phyloP scores from a whole-genome alignment of 1,140 invertebrate species.

The Pogonus chalceus region DNA sequence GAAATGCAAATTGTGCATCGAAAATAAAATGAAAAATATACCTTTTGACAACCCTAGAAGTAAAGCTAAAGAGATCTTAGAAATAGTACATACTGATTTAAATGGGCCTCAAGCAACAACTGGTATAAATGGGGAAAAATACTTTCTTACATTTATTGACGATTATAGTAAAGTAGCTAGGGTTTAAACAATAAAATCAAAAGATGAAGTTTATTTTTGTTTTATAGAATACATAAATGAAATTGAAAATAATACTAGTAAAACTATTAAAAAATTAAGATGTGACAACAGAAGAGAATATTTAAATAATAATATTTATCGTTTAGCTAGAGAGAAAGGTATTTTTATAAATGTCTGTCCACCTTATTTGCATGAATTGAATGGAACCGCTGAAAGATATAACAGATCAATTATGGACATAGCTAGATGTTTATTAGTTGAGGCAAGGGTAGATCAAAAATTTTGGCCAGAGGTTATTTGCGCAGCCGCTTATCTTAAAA shows the following conservation, averaged over 20 bases:
- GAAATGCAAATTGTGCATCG: too few species aligned
- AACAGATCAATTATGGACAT: constrained; percentile 26
- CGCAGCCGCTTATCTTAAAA: constrained; percentile 28
- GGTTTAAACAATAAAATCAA: too few species aligned
- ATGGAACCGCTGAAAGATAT: too few species aligned
- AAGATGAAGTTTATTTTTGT: too few species aligned
- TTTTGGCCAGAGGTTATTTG: constrained; percentile 34
- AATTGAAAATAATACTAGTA: constrained; percentile 23
- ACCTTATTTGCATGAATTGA: too few species aligned
- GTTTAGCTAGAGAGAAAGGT: constrained; percentile 20
- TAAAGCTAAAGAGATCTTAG: too few species aligned
- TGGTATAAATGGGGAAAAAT: constrained; percentile 25
- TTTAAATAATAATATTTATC: constrained; percentile 23
- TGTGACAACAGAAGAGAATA: constrained; percentile 36
- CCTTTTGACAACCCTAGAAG: constrained; percentile 34
- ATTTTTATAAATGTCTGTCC: too few species aligned
- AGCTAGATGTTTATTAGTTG: constrained; percentile 20
- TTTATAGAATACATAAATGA: constrained; percentile 20
- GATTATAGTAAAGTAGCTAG: too few species aligned
- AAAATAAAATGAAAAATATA: constrained; percentile 29
- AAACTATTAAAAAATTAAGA: constrained; percentile 28
- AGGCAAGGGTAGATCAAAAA: constrained; percentile 23
- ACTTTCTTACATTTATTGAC: constrained; percentile 25
- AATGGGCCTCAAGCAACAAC: constrained; percentile 29
- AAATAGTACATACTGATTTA: constrained; percentile 32